A percentile compares a stretch with the other conserved stretches of the same genome.
Evolutionary conservation across 1,140 invertebrate genomes (phyloP).

Genomic region (Scaptomyza hsui): DNA sequence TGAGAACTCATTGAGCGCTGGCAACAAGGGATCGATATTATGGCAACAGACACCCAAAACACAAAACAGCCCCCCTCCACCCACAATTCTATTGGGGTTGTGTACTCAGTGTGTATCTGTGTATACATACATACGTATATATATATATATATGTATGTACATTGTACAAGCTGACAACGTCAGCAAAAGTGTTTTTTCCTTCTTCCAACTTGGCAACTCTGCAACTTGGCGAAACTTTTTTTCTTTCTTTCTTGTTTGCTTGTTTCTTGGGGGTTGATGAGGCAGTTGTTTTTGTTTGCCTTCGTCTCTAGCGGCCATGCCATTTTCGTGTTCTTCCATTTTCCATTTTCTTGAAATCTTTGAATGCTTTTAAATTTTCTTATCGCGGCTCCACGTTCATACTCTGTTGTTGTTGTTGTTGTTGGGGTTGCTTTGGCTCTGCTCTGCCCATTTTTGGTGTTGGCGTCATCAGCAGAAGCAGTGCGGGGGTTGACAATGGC

Average conservation of each 20-base stretch:
- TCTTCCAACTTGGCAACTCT: conserved; percentile 52
- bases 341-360: conserved; percentile 63
- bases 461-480: conserved; percentile 43
- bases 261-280: conserved; percentile 53
- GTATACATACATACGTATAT: not conserved
- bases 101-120: not conserved
- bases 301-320: conserved; percentile 31
- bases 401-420: conserved; percentile 14
- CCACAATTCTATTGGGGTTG: conserved; percentile 28
- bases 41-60: conserved; percentile 15
- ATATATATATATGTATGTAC: conserved; percentile 33
- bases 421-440: conserved; percentile 71
- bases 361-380: conserved; percentile 78
- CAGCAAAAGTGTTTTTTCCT: conserved; percentile 81
- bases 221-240: conserved; percentile 1
- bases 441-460: conserved; percentile 33
- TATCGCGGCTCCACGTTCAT: conserved; percentile 57
- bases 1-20: conserved; percentile 79
- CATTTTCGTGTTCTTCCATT: conserved; percentile 21
- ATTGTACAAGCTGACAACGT: conserved; percentile 58
- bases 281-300: conserved; percentile 13
- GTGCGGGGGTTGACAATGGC: conserved; percentile 25
- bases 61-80: not conserved
- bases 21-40: conserved; percentile 81
- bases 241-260: no score